Conservation (phyloP, 2,113 vertebrate species). For the Artemisiospiza belli region DNA sequence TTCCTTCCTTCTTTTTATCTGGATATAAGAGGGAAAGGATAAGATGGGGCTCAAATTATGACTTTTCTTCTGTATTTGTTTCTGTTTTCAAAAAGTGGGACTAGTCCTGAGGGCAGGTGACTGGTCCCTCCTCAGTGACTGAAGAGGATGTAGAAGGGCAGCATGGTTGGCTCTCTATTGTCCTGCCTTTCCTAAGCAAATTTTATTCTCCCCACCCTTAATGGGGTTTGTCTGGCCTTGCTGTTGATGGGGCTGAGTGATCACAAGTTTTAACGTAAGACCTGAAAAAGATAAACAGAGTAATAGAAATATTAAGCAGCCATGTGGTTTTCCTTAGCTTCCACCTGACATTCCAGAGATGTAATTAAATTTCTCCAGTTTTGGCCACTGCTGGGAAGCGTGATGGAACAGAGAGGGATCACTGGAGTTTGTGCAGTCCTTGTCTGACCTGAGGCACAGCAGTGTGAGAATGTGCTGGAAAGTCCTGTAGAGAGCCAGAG, state of each 20-base stretch:
- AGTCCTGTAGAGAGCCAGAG: background rate
- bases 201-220: background rate
- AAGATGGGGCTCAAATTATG: background rate
- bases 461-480: background rate
- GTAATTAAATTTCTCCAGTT: background rate
- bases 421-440: background rate
- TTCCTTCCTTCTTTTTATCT: background rate
- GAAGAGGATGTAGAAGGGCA: background rate
- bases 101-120: background rate
- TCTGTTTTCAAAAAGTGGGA: background rate
- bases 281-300: background rate
- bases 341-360: background rate
- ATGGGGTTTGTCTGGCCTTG: background rate
- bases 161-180: background rate
- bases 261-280: background rate
- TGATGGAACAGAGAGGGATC: background rate
- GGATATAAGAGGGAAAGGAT: background rate
- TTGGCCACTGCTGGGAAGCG: rapidly evolving
- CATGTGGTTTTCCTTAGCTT: background rate
- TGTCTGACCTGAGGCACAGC: background rate
- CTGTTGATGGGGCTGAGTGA: background rate
- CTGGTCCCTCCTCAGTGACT: background rate
- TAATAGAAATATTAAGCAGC: background rate
- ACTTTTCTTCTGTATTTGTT: background rate
- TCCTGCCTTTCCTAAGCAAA: background rate